Evolutionary conservation across 1,140 invertebrate genomes (phyloP), one percentile per base, ranked within the genome.

Genomic region (Hylaeus anthracinus): DNA sequence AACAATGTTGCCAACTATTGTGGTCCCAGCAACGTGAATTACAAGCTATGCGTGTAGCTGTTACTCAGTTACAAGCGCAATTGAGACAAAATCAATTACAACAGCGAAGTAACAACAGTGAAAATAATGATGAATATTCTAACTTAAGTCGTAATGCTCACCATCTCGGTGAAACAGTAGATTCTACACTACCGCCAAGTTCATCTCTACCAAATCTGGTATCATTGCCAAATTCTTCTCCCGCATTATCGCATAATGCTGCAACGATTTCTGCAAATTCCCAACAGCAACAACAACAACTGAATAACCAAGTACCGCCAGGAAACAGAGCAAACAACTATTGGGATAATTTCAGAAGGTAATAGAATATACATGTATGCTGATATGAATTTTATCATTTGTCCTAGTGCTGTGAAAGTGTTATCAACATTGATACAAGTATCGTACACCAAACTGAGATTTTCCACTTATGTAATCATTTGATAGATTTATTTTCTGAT

Each of bases 301-400:
- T 97, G 15, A 97, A 97, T 92, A 97, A 97, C 92, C 97, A 98
- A 94, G 97, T 98, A 78, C 96, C 97, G 60, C 97, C 97, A 14
- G 97, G 97, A 41, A 97, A 97, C 91, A 94, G 97, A 80, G 97
- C 97, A 63, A 98, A 98, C 91, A 98, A 98, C 93, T 98, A 97
- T 92, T 98, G 97, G 97, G 97, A 98, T 89, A 98, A 98, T 94
- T 98, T 98, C 91, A 93, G 96, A 94, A 97, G 97, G 97, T 97
- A 96, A 95, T 89, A 71, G 79, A 76, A 86, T 55, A 67, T 75
- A 74, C 37, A 56, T 43, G 37, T 79, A 51, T 53, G 37, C 37
- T 53, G 14, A 67, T 3, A 55, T 1, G n/a, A 60, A 73, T 79
- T n/a, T 64, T 15, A 70, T 53, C 43, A 75, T 58, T 66, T 61